Base-by-base conservation (phyloP, 2,113 vertebrate genomes). In the Sebastes fasciatus region DNA sequence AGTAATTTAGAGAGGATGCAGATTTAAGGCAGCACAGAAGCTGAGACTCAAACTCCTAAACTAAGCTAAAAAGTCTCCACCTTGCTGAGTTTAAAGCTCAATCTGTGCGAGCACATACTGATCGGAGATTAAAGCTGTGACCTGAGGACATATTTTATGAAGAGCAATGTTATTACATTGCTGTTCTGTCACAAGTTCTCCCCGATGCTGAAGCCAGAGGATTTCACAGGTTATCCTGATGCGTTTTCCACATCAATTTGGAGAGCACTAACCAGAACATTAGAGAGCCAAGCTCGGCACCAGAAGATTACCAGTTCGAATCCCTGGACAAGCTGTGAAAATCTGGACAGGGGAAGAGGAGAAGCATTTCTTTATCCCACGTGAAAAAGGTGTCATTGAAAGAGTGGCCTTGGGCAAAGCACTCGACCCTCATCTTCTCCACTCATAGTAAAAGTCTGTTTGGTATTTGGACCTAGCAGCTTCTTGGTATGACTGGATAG, bases 91-190 rank as follows among this genome's bases (percentile, higher is more conserved):
- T 80, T 69, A 78, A 83, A 73, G 62, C 74, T 80, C 67, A 77
- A 78, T 77, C 74, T 69, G 65, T 73, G 58, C 43, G 68, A 81
- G 70, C 62, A 61, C 67, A 86, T 60, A 69, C 72, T 64, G 64
- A 83, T 63, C 14, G 45, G 51, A 84, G 87, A 88, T 89, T 92
- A 85, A 92, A 85, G 64, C 49, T 57, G 65, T 5, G 13, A 77
- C 80, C 73, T 6, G 8, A 78, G 71, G 81, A 85, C 49, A 83
- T 77, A 83, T 88, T 90, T 90, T 86, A 84, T 86, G 72, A 87
- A 68, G 72, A 80, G 82, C 60, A 71, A 88, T 77, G 84, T 91
- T 89, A 91, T 89, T 88, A 85, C 83, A 79, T 84, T 71, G 73
- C 78, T 54, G 65, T 66, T 89, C 82, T 73, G 66, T 82, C 79